These are phyloP conservation scores for Pipistrellus pygmaeus DNA, from an alignment of 2,797 vertebrate species.

Conservation along the genomic window DNA sequence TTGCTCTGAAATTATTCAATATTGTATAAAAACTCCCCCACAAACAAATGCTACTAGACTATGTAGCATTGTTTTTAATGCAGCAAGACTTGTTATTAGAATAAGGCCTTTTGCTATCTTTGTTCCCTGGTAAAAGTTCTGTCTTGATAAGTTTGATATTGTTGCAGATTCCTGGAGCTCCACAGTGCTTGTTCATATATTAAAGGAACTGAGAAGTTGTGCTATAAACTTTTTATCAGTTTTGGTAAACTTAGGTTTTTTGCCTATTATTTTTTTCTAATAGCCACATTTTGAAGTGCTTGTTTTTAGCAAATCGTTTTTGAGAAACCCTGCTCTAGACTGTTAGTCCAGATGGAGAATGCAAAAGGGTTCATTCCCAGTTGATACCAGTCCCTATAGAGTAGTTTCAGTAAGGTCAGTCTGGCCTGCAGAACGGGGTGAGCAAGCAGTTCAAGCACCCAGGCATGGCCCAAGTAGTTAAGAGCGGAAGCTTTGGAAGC, in stretches of 20 bases:
- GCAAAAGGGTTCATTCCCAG: neutral
- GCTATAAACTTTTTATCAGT: neutral
- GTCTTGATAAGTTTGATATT: neutral
- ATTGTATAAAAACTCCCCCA: neutral
- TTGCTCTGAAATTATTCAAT: constrained; percentile 8
- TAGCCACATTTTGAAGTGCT: neutral
- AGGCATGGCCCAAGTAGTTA: neutral
- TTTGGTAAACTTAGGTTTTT: neutral
- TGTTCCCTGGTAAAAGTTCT: neutral
- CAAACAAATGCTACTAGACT: neutral
- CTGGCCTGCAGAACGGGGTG: neutral
- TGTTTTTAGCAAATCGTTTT: neutral
- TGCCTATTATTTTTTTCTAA: neutral
- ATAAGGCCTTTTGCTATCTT: neutral
- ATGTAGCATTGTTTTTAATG: neutral
- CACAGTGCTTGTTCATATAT: fast-evolving
- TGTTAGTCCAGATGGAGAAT: neutral
- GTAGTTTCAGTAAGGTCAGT: neutral
- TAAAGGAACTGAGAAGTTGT: neutral
- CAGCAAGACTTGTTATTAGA: neutral
- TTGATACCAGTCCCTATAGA: neutral
- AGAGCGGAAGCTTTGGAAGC: neutral
- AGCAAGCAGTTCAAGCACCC: neutral
- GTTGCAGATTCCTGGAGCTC: neutral
- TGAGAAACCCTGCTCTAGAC: neutral